Evolutionary conservation across 2,113 vertebrate genomes (phyloP).

Genomic region (Herpetotheres cachinnans): DNA sequence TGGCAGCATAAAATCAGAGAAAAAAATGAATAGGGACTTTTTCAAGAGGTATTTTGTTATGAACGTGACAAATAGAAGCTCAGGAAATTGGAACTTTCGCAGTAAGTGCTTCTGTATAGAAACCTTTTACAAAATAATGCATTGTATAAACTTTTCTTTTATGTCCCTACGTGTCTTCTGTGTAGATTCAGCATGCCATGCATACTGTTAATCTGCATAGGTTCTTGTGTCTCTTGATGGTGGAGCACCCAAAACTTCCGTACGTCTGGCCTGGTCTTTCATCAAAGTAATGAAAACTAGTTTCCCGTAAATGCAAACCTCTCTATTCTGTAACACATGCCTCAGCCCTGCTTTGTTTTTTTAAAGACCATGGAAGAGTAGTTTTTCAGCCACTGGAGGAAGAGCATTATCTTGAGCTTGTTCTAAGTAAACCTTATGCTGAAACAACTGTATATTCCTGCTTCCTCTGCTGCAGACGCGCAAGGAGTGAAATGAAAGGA

Average conservation of each 20-base stretch:
- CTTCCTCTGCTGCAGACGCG: neutral
- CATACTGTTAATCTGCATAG: neutral
- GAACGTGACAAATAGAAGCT: neutral
- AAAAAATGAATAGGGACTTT: neutral
- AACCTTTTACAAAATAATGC: neutral
- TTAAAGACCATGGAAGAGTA: neutral
- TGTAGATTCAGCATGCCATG: neutral
- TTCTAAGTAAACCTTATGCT: neutral
- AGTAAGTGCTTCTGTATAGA: neutral
- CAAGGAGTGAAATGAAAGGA: neutral
- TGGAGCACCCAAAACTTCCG: neutral
- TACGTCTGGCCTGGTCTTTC: neutral
- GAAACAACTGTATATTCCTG: neutral
- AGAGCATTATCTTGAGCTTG: neutral
- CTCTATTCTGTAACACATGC: neutral
- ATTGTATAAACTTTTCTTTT: neutral
- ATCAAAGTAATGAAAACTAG: neutral
- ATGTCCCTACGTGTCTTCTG: fast-evolving
- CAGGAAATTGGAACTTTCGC: neutral
- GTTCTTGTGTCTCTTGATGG: neutral
- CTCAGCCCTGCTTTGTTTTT: neutral
- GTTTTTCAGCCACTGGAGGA: neutral
- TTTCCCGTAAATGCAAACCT: neutral
- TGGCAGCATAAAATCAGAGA: neutral
- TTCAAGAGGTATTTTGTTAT: neutral